Evolutionary conservation across 2,113 vertebrate genomes (phyloP).

Genomic region (Penelope pileata): DNA sequence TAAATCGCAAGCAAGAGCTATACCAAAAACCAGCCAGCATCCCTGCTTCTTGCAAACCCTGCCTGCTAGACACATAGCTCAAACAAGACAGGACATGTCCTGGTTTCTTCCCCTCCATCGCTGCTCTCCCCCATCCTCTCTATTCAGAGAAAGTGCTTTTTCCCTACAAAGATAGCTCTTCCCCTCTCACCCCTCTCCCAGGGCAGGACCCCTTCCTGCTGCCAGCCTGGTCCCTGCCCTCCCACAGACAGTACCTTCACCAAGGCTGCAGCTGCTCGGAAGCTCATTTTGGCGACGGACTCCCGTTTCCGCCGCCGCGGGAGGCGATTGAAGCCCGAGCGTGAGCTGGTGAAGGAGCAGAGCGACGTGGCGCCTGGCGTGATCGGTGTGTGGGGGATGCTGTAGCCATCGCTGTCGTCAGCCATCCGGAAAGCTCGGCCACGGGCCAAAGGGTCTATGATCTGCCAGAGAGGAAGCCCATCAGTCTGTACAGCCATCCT

Average conservation of each 20-base stretch:
- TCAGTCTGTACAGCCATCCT: not conserved
- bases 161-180: not conserved
- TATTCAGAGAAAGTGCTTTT: not conserved
- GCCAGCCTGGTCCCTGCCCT: not conserved
- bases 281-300: constrained; percentile 98
- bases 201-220: not conserved
- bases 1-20: not conserved
- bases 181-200: not conserved
- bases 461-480: constrained; percentile 74
- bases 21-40: not conserved
- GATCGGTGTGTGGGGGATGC: constrained; percentile 91
- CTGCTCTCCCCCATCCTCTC: not conserved
- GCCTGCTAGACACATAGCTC: not conserved
- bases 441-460: constrained; percentile 93
- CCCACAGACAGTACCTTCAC: constrained; percentile 82
- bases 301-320: constrained; percentile 93
- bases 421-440: constrained; percentile 94
- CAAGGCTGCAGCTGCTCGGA: constrained; percentile 91
- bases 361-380: constrained; percentile 92
- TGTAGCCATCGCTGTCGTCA: constrained; percentile 91
- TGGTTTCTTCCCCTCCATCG: not conserved
- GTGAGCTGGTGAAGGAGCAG: constrained; percentile 97
- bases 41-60: not conserved
- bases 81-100: not conserved
- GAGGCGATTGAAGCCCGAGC: constrained; percentile 91